Conservation (phyloP, 2,113 vertebrate genomes). For the Jacana jacana region DNA sequence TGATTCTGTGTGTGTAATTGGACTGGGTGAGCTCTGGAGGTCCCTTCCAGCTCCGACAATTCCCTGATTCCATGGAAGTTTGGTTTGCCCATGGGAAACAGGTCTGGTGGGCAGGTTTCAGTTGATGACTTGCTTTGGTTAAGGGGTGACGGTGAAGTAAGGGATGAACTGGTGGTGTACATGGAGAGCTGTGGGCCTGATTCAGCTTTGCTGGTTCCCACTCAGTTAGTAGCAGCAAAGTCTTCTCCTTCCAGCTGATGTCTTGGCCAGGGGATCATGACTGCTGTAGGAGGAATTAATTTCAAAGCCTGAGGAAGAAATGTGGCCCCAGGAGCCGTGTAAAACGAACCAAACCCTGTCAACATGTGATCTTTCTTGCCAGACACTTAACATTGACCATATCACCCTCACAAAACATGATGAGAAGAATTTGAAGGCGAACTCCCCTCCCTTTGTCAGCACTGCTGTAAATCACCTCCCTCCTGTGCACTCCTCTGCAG, state of each 20-base stretch:
- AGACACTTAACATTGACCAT: neutral
- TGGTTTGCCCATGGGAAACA: rapidly evolving
- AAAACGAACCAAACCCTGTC: neutral
- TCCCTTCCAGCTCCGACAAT: too few relatives aligned
- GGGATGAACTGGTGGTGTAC: neutral
- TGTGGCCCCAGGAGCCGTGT: neutral
- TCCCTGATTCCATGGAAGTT: rapidly evolving
- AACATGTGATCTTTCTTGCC: neutral
- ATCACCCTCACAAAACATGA: neutral
- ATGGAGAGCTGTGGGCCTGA: neutral
- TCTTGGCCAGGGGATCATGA: neutral
- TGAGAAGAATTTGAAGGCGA: neutral
- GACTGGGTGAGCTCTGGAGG: too few relatives aligned
- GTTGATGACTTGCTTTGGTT: rapidly evolving
- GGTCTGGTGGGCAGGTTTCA: neutral
- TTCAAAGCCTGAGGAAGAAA: neutral
- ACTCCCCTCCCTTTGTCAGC: neutral
- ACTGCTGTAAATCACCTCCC: neutral
- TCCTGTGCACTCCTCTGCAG: neutral
- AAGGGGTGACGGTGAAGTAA: too few relatives aligned
- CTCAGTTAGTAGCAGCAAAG: rapidly evolving
- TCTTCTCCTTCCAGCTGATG: neutral
- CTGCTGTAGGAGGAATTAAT: neutral
- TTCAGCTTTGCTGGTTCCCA: neutral
- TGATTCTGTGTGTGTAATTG: too few relatives aligned